phyloP scores from a whole-genome alignment of 2,888 invertebrate species.

The Oscheius sp. region DNA sequence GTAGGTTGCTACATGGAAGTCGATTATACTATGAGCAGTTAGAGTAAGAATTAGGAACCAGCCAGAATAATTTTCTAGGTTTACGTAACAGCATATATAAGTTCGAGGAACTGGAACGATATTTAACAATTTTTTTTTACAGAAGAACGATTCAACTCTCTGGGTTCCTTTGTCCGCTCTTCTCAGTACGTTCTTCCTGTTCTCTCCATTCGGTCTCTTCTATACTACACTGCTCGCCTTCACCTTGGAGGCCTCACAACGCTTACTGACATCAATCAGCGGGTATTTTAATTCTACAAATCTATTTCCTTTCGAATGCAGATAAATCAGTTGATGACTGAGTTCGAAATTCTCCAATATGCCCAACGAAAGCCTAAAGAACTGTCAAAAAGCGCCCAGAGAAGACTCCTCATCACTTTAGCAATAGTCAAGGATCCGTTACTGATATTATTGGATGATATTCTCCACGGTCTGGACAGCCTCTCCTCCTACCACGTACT shows the following conservation, averaged over 20 bases:
- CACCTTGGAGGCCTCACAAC: conserved; percentile 40
- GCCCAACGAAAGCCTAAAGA: conserved; percentile 81
- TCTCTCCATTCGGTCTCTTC: conserved; percentile 44
- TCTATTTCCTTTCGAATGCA: conserved; percentile 38
- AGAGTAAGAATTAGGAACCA: no score
- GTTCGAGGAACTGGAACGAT: no score
- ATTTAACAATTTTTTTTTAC: neutral
- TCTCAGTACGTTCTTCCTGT: conserved; percentile 38
- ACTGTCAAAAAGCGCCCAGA: conserved; percentile 86
- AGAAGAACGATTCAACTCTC: conserved; percentile 56
- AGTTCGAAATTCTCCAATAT: conserved; percentile 89
- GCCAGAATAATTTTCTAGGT: no score
- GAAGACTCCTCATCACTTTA: conserved; percentile 87
- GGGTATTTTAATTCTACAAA: conserved; percentile 31
- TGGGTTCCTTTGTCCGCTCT: conserved; percentile 54
- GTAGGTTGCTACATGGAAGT: conserved; percentile 51
- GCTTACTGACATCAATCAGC: conserved; percentile 40
- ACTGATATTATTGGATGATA: conserved; percentile 79
- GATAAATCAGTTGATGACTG: conserved; percentile 84
- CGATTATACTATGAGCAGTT: no score
- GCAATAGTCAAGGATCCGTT: conserved; percentile 91
- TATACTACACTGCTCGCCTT: conserved; percentile 54
- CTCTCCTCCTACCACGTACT: conserved; percentile 92
- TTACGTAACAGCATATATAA: no score
- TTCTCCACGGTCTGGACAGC: conserved; percentile 92